Evolutionary conservation across 2,888 invertebrate genomes (phyloP).

Genomic region (Osmoderma eremita): DNA sequence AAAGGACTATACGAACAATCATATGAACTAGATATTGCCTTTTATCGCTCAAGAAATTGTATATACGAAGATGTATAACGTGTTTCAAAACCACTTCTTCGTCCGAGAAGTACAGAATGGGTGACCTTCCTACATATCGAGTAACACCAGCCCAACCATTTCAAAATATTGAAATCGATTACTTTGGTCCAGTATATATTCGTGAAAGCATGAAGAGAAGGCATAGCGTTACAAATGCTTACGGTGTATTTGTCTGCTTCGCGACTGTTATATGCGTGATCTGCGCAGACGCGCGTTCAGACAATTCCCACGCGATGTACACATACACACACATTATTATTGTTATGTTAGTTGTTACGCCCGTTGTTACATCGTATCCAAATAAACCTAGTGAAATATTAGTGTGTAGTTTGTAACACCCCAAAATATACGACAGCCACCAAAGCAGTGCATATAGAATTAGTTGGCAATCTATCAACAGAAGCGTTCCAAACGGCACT

Average conservation of each 20-base stretch:
- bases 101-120: background rate
- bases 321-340: too few relatives aligned
- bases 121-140: background rate
- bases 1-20: background rate
- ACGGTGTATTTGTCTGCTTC: background rate
- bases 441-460: background rate
- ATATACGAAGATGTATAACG: slow-evolving; percentile 7
- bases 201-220: background rate
- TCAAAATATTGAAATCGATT: background rate
- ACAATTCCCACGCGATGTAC: too few relatives aligned
- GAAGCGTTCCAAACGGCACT: background rate
- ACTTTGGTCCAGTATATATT: background rate
- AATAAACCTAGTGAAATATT: too few relatives aligned
- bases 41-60: background rate
- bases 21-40: background rate
- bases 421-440: too few relatives aligned
- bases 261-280: too few relatives aligned
- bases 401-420: too few relatives aligned
- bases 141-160: background rate
- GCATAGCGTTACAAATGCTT: background rate
- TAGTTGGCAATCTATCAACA: background rate
- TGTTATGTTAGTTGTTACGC: too few relatives aligned
- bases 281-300: too few relatives aligned
- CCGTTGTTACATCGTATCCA: too few relatives aligned
- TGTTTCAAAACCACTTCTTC: background rate